Percentiles rank a stretch among this genome's conserved stretches.
phyloP scores from a whole-genome alignment of 2,888 invertebrate genomes.

The Macaria notata region DNA sequence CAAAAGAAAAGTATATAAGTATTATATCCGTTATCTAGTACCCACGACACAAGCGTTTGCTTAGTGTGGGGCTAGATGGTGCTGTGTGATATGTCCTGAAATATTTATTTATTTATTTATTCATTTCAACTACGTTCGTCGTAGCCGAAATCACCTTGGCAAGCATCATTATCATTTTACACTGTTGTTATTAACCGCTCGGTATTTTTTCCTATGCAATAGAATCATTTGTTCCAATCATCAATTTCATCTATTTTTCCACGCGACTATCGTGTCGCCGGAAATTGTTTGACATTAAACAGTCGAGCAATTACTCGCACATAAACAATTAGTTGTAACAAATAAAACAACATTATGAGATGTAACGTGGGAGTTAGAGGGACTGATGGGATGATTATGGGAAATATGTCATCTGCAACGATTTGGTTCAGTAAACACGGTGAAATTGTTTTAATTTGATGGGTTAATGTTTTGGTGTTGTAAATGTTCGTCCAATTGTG shows the following conservation, averaged over 20 bases:
- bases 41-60: too few relatives aligned
- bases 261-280: constrained; percentile 30
- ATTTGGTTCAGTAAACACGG: constrained; percentile 52
- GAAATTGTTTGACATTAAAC: constrained; percentile 58
- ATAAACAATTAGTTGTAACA: constrained; percentile 68
- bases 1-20: too few relatives aligned
- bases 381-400: constrained; percentile 59
- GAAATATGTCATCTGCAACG: constrained; percentile 71
- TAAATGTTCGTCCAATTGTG: too few relatives aligned
- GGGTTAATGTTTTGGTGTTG: too few relatives aligned
- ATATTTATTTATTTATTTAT: too few relatives aligned
- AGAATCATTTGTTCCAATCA: constrained; percentile 2
- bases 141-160: too few relatives aligned
- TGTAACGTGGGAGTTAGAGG: constrained; percentile 62
- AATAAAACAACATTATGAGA: constrained; percentile 47
- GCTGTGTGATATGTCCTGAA: too few relatives aligned
- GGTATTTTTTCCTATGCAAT: constrained; percentile 2
- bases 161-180: too few relatives aligned
- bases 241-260: constrained; percentile 7
- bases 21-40: too few relatives aligned
- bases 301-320: constrained; percentile 54
- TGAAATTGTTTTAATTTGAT: background rate
- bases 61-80: too few relatives aligned
- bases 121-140: too few relatives aligned
- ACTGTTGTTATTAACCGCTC: too few relatives aligned